These are phyloP conservation scores for Hoplias malabaricus DNA, from an alignment of 2,113 vertebrate genomes.

Conservation along the genomic window DNA sequence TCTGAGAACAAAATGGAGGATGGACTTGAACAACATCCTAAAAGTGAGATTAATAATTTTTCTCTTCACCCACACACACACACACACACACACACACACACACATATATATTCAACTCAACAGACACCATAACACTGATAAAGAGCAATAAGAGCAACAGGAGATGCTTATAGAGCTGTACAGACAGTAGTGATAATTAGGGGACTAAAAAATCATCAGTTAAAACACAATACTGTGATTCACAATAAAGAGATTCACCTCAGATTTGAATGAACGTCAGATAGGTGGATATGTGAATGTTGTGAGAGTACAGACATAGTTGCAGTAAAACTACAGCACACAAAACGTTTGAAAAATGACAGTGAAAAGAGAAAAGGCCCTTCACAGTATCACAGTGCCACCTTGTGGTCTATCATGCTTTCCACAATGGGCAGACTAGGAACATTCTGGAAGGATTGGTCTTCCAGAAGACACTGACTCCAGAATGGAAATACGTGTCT, in stretches of 20 bases:
- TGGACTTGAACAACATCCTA: not conserved
- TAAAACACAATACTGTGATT: slow-evolving; percentile 29
- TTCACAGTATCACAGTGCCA: slow-evolving; percentile 62
- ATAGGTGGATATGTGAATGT: slow-evolving; percentile 14
- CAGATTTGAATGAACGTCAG: slow-evolving; percentile 23
- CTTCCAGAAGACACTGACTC: too few relatives aligned
- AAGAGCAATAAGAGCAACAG: slow-evolving; percentile 32
- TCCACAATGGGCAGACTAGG: not conserved
- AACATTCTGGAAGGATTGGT: slow-evolving; percentile 45
- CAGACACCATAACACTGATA: slow-evolving; percentile 3
- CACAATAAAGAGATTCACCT: slow-evolving; percentile 5
- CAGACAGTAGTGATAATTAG: slow-evolving; percentile 33
- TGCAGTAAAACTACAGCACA: not conserved
- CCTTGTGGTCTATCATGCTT: slow-evolving; percentile 58
- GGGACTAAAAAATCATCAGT: not conserved
- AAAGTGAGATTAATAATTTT: not conserved
- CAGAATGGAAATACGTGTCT: too few relatives aligned
- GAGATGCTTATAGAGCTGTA: slow-evolving; percentile 9
- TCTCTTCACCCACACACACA: not conserved
- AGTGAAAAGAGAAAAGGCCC: slow-evolving; percentile 34
- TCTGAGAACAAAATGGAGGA: slow-evolving; percentile 25
- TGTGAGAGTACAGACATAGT: slow-evolving; percentile 12
- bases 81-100: slow-evolving; percentile 9
- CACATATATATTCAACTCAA: not conserved
- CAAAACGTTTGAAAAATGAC: slow-evolving; percentile 52